Percentiles rank a stretch among this genome's conserved stretches.
Evolutionary conservation across 2,888 invertebrate genomes (phyloP).

Genomic region (Nowickia ferox): DNA sequence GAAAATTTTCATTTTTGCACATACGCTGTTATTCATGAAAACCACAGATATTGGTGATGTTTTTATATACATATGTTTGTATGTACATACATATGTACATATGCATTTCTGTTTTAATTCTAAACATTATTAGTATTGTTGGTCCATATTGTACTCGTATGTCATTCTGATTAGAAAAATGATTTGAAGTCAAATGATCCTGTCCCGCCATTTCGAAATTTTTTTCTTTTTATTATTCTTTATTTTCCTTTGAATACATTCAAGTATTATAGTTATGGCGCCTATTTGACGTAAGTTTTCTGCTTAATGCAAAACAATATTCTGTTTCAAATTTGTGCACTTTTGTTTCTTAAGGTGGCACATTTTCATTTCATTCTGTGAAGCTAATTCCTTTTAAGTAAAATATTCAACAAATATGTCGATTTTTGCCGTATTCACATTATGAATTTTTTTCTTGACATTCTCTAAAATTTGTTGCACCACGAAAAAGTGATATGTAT

Average conservation of each 20-base stretch:
- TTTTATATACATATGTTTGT: too few species aligned
- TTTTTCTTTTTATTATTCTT: slow-evolving; percentile 29
- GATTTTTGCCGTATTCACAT: too few species aligned
- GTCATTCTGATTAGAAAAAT: slow-evolving; percentile 66
- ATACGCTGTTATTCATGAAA: too few species aligned
- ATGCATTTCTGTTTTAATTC: not conserved
- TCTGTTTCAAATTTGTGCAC: slow-evolving; percentile 25
- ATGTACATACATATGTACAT: not conserved
- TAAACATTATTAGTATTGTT: slow-evolving; percentile 12
- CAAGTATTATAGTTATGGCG: slow-evolving; percentile 73
- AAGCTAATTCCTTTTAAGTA: too few species aligned
- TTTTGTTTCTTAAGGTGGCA: slow-evolving; percentile 35
- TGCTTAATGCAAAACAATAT: slow-evolving; percentile 45
- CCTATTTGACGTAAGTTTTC: slow-evolving; percentile 74
- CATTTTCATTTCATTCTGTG: not conserved
- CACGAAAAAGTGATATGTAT: too few species aligned
- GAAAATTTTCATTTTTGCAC: too few species aligned
- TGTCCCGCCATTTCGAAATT: slow-evolving; percentile 48
- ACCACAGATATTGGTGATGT: not conserved
- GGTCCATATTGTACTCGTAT: slow-evolving; percentile 29
- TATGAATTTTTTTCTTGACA: too few species aligned
- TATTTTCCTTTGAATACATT: slow-evolving; percentile 58
- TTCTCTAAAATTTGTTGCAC: too few species aligned
- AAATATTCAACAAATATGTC: too few species aligned
- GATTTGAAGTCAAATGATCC: slow-evolving; percentile 53